These are phyloP conservation scores for Pycnonotus jocosus DNA, from an alignment of 2,113 vertebrate genomes.

Conservation along the genomic window DNA sequence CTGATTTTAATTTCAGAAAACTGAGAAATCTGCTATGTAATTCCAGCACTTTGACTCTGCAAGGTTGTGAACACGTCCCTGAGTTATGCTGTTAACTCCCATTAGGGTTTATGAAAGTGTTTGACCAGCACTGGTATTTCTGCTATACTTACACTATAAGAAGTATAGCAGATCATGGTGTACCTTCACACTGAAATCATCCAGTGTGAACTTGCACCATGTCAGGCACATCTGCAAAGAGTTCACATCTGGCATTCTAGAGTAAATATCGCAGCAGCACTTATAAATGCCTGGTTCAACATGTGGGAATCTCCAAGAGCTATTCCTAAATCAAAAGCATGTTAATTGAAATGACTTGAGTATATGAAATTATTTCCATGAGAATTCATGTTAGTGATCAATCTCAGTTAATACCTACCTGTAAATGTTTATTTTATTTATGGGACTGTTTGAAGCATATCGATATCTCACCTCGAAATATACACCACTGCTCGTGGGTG, in stretches of 20 bases:
- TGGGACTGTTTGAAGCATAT: neutral
- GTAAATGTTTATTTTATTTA: neutral
- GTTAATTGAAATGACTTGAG: neutral
- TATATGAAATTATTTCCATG: neutral
- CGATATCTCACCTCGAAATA: neutral
- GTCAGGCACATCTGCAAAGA: neutral
- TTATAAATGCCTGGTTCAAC: neutral
- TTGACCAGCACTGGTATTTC: neutral
- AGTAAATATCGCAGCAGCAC: neutral
- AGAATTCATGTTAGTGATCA: neutral
- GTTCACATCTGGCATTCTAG: neutral
- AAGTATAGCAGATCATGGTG: neutral
- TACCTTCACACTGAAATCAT: neutral
- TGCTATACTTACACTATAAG: neutral
- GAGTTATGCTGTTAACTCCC: neutral
- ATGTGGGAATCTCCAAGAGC: neutral
- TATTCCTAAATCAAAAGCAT: conserved; percentile 8
- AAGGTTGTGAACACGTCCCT: neutral
- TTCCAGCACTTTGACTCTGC: neutral
- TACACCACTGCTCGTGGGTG: neutral
- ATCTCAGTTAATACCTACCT: neutral
- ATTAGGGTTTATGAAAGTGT: neutral
- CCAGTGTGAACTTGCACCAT: neutral
- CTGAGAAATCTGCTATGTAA: neutral
- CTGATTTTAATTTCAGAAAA: neutral